Evolutionary conservation across 2,113 vertebrate species (phyloP), one percentile per base, ranked within the genome.

Genomic region (Pyrgilauda ruficollis): DNA sequence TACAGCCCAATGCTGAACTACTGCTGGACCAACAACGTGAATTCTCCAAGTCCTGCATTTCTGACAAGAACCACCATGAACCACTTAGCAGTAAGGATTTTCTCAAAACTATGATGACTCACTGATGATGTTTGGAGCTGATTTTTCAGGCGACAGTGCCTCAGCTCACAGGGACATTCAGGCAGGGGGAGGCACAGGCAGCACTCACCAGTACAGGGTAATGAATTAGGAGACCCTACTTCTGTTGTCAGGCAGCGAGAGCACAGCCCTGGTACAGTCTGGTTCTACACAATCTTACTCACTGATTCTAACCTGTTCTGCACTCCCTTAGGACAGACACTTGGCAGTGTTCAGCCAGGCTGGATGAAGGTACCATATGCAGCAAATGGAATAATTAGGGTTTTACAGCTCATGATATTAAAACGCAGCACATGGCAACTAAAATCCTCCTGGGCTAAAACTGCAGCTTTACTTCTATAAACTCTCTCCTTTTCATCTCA

Each of bases 401-500:
- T 72, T 90, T 96, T 94, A 64, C 66, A 89, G 67, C 53, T 81
- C 39, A 61, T 30, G 55, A 67, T 83, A 35, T 68, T 72, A 44
- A 90, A 73, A 30, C 1, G 26, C 30, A 89, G 63, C 44, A 30
- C 52, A n/a, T 39, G 6, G 62, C 76, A 88, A 85, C 70, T 70
- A 70, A 93, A 96, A 96, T 93, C 89, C 80, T 93, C 73, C 55
- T 73, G 73, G 69, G 73, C n/a, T 90, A 56, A 68, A 84, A 84
- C 52, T 81, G 85, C 55, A 90, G 90, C 76, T 92, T 95, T 75
- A 84, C 44, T 92, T 94, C 83, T 78, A 10, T 41, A 87, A 68
- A 88, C 82, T 50, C 62, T 41, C 47, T 90, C 61, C 73, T 78
- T 95, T 93, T 90, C 46, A 96, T 95, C 79, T 90, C 7, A 19